phyloP scores from a whole-genome alignment of 1,140 invertebrate species.

The Globodera ellingtonae region DNA sequence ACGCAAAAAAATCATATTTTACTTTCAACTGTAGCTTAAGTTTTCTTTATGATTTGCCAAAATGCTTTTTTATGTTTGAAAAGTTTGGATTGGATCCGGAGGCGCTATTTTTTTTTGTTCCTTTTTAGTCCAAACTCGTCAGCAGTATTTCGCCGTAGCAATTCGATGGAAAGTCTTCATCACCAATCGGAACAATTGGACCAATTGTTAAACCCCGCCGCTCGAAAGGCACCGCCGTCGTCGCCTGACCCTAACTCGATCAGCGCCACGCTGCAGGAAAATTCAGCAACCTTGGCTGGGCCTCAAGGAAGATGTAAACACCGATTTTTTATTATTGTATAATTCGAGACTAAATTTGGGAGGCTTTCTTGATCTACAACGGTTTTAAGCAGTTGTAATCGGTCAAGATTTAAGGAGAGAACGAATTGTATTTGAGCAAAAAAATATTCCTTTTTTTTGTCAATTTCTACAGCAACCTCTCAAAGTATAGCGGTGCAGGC shows the following conservation, averaged over 20 bases:
- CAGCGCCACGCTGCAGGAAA: background rate
- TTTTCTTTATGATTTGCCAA: background rate
- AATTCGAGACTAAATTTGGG: no score
- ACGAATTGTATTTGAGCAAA: no score
- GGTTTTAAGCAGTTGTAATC: no score
- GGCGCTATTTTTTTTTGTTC: background rate
- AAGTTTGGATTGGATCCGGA: background rate
- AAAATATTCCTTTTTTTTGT: no score
- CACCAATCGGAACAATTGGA: constrained; percentile 19
- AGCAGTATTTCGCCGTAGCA: constrained; percentile 13
- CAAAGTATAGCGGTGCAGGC: background rate
- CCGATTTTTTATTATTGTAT: no score
- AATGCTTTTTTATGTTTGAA: background rate
- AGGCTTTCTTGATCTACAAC: no score
- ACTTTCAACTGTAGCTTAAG: no score
- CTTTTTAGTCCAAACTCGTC: constrained; percentile 26
- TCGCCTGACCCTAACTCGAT: constrained; percentile 1
- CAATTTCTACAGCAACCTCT: background rate
- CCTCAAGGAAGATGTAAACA: background rate
- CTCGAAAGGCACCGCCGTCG: constrained; percentile 26
- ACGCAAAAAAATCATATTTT: background rate
- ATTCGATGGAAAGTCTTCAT: constrained; percentile 15
- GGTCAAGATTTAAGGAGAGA: no score
- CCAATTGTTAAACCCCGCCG: constrained; percentile 28
- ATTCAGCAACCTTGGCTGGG: background rate